Evolutionary conservation across 2,888 invertebrate genomes (phyloP), one percentile per base, ranked within the genome.

Genomic region (Ectemnius continuus): DNA sequence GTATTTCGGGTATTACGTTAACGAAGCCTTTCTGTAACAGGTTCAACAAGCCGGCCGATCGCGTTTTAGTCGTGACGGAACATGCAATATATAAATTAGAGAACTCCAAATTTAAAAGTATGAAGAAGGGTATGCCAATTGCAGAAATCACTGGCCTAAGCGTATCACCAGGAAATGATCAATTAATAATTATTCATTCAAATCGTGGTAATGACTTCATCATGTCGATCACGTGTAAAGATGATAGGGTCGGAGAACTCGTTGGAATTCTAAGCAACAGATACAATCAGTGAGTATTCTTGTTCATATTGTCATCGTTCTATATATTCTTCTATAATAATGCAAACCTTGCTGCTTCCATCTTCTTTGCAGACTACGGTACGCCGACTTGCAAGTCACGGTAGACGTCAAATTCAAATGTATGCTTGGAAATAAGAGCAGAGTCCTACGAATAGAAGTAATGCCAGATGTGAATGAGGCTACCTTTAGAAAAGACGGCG

Each of bases 141-240:
- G 93, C 94, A 66, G 96, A 96, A 95, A 93, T 98, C 65, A 97
- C 96, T 0, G 96, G 96, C 0, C 90, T 98, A 59, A 97, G 97
- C 84, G 94, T 98, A 36, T 97, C 96, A 87, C 95, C 97, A 45
- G 96, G 96, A 4, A 93, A 93, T 71, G 98, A 97, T 89, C 98
- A 98, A 89, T 93, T 99, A 78, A 94, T 97, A 73, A 95, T 97
- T 66, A 93, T 98, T 81, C 97, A 98, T 91, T 94, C 97, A 61
- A 95, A 95, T 63, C 94, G 95, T 16, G 96, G 97, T 69, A 98
- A 98, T 91, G 98, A 99, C 92, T 93, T 98, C 80, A 97, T 98
- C 48, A 93, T 97, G 82, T 96, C 97, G 0, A 92, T 98, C 75
- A 92, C 91, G 60, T 85, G 91, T 5, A 91, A 90, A 46, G 95